phyloP scores from a whole-genome alignment of 1,140 invertebrate genomes.

The Venturia canescens region DNA sequence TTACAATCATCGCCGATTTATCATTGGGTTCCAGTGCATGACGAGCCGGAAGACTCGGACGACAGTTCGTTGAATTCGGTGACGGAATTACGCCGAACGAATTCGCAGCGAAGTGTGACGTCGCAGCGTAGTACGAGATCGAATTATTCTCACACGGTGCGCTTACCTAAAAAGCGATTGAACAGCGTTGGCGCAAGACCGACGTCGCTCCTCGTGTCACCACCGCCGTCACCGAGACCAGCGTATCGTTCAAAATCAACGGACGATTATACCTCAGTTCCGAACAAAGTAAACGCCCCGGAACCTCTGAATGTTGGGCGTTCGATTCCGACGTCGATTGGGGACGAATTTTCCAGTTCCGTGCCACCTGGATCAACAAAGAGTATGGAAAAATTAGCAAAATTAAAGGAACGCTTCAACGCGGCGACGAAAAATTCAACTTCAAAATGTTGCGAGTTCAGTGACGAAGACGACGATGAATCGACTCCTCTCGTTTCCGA shows the following conservation, averaged over 20 bases:
- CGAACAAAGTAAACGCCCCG: constrained; percentile 44
- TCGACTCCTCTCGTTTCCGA: constrained; percentile 80
- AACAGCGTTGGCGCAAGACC: constrained; percentile 52
- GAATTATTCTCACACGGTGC: constrained; percentile 54
- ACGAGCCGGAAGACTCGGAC: constrained; percentile 62
- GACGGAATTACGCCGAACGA: constrained; percentile 69
- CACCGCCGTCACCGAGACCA: constrained; percentile 65
- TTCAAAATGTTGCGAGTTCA: constrained; percentile 57
- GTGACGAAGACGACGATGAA: constrained; percentile 79
- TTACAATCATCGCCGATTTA: constrained; percentile 77
- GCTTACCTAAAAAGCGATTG: constrained; percentile 1
- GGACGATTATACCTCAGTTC: constrained; percentile 62
- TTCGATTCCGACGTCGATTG: constrained; percentile 48
- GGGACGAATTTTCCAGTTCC: constrained; percentile 58
- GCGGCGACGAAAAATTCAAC: constrained; percentile 68
- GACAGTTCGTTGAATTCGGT: constrained; percentile 69
- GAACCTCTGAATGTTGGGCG: constrained; percentile 42
- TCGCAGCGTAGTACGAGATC: constrained; percentile 64
- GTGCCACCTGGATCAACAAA: constrained; percentile 47
- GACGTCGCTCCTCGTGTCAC: constrained; percentile 65
- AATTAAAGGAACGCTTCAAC: constrained; percentile 72
- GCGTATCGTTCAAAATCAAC: constrained; percentile 66
- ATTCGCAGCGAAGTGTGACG: constrained; percentile 71
- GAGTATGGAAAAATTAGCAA: constrained; percentile 70
- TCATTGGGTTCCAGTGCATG: constrained; percentile 76